These are phyloP conservation scores for Epinephelus coioides DNA, from an alignment of 2,797 vertebrate genomes.

Conservation along the genomic window DNA sequence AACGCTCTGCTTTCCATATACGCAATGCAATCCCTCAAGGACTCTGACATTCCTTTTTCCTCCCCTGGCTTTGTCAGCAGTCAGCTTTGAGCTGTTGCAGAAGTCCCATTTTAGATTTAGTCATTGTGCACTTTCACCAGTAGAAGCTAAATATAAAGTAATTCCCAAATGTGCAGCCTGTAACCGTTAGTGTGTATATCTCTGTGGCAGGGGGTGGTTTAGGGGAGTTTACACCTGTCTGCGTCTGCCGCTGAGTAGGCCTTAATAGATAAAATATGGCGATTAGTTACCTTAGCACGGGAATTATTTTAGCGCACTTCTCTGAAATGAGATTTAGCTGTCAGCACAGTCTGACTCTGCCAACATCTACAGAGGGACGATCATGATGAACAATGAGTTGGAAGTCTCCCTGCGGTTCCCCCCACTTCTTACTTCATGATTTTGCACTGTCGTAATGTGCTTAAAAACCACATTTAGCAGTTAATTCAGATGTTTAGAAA, in stretches of 20 bases:
- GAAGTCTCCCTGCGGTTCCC: slow-evolving; percentile 40
- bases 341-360: slow-evolving; percentile 58
- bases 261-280: slow-evolving; percentile 46
- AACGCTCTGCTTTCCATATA: slow-evolving; percentile 61
- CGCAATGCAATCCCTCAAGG: slow-evolving; percentile 63
- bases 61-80: slow-evolving; percentile 68
- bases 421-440: slow-evolving; percentile 57
- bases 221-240: slow-evolving; percentile 58
- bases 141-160: slow-evolving; percentile 62
- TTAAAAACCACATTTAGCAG: slow-evolving; percentile 56
- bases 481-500: slow-evolving; percentile 58
- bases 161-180: slow-evolving; percentile 45
- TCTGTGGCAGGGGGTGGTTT: slow-evolving; percentile 9
- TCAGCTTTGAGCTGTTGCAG: slow-evolving; percentile 74
- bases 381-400: slow-evolving; percentile 34
- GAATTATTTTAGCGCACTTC: slow-evolving; percentile 45
- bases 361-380: slow-evolving; percentile 52
- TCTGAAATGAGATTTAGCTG: slow-evolving; percentile 67
- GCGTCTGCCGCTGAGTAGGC: slow-evolving; percentile 24
- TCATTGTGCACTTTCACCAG: slow-evolving; percentile 52
- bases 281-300: slow-evolving; percentile 38
- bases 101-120: slow-evolving; percentile 58
- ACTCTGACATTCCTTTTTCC: slow-evolving; percentile 63
- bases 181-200: slow-evolving; percentile 33
- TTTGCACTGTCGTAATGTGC: slow-evolving; percentile 60